Conservation (phyloP, 2,888 invertebrate species). For the Monochamus alternatus region DNA sequence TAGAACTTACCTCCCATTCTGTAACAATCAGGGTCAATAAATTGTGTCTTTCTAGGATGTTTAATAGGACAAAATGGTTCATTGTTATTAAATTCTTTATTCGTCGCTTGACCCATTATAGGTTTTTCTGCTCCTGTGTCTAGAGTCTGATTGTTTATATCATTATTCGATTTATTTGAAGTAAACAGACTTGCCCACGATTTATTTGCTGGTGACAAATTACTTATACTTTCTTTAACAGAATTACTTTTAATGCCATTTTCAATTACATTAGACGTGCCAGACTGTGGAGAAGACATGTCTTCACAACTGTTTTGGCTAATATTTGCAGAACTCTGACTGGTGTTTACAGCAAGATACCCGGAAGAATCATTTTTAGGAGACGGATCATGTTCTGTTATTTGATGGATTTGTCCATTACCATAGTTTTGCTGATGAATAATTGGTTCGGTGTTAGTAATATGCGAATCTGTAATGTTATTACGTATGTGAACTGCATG, state of each 20-base stretch:
- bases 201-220: conserved; percentile 65
- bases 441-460: background rate
- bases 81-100: conserved; percentile 51
- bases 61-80: conserved; percentile 66
- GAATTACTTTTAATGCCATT: conserved; percentile 37
- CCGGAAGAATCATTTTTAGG: background rate
- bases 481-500: conserved; percentile 17
- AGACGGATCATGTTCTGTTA: background rate
- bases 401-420: background rate
- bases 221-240: conserved; percentile 34
- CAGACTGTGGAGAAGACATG: background rate
- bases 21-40: conserved; percentile 80
- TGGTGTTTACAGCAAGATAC: background rate
- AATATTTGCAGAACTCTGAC: background rate
- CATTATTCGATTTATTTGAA: conserved; percentile 51
- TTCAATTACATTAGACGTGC: conserved; percentile 19
- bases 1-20: conserved; percentile 79
- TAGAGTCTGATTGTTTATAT: conserved; percentile 51
- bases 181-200: conserved; percentile 82
- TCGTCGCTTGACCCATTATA: conserved; percentile 49
- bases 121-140: conserved; percentile 35
- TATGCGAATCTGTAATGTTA: conserved; percentile 9
- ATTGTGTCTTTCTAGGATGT: conserved; percentile 70
- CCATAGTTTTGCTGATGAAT: conserved; percentile 30
- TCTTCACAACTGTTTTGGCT: background rate